Percentiles rank a stretch among this genome's conserved stretches.
Conservation (phyloP, 2,888 invertebrate species). For the Argynnis bischoffii region DNA sequence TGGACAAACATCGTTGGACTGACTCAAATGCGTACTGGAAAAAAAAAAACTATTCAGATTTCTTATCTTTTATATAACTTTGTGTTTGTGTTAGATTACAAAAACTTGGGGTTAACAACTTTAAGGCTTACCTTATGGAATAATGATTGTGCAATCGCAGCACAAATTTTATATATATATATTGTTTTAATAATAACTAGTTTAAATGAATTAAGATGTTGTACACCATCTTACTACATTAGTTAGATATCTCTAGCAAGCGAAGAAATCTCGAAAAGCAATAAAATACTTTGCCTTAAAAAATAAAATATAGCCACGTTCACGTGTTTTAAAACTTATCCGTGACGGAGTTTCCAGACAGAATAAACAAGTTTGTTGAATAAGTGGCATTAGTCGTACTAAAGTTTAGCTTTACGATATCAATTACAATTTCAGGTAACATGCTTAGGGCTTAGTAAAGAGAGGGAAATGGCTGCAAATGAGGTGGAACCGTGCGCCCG, state of each 20-base stretch:
- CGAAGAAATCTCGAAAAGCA: slow-evolving; percentile 5
- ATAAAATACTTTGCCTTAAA: neutral
- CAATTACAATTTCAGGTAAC: slow-evolving; percentile 38
- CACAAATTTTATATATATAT: neutral
- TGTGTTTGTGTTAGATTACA: slow-evolving; percentile 10
- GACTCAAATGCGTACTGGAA: neutral
- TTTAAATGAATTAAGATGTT: too few species aligned
- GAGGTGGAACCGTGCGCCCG: slow-evolving; percentile 63
- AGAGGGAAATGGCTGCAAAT: slow-evolving; percentile 59
- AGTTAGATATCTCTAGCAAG: neutral
- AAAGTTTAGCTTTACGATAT: slow-evolving; percentile 23
- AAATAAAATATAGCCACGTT: slow-evolving; percentile 5
- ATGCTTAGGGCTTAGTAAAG: slow-evolving; percentile 31
- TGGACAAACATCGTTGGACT: neutral
- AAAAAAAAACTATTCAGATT: neutral
- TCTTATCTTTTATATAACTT: slow-evolving; percentile 16
- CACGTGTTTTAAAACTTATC: slow-evolving; percentile 7
- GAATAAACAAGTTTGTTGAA: slow-evolving; percentile 6
- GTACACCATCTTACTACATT: too few species aligned
- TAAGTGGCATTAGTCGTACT: slow-evolving; percentile 3
- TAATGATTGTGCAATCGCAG: slow-evolving; percentile 14
- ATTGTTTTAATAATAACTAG: too few species aligned
- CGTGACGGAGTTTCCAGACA: slow-evolving; percentile 5
- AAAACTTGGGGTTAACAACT: slow-evolving; percentile 14
- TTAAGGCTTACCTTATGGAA: slow-evolving; percentile 7